Conservation (phyloP, 2,113 vertebrate genomes). For the Tichodroma muraria region DNA sequence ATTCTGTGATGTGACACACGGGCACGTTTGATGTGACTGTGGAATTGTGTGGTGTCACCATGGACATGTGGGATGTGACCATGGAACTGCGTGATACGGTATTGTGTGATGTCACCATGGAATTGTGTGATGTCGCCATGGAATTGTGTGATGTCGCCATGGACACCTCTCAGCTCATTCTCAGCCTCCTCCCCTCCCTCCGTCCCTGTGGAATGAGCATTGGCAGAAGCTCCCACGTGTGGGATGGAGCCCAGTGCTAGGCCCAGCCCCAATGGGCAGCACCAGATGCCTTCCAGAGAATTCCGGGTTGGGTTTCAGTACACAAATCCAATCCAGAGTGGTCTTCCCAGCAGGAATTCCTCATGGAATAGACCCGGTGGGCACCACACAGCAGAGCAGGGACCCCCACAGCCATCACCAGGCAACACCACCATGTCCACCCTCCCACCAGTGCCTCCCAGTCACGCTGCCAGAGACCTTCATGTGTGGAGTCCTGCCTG, state of each 20-base stretch:
- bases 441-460: background rate
- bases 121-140: background rate
- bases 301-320: background rate
- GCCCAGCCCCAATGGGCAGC: background rate
- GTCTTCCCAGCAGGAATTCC: background rate
- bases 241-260: background rate
- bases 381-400: too few species aligned
- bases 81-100: too few species aligned
- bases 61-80: too few species aligned
- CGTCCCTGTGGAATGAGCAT: fast-evolving
- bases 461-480: background rate
- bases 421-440: fast-evolving
- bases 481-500: background rate
- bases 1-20: fast-evolving
- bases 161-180: background rate
- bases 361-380: fast-evolving
- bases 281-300: background rate
- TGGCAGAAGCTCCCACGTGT: fast-evolving
- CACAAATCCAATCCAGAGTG: background rate
- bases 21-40: background rate
- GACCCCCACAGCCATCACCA: background rate
- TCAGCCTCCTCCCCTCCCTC: background rate
- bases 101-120: too few species aligned
- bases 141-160: background rate
- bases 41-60: fast-evolving